Conservation (phyloP, 2,888 invertebrate genomes). For the Keiferia lycopersicella region DNA sequence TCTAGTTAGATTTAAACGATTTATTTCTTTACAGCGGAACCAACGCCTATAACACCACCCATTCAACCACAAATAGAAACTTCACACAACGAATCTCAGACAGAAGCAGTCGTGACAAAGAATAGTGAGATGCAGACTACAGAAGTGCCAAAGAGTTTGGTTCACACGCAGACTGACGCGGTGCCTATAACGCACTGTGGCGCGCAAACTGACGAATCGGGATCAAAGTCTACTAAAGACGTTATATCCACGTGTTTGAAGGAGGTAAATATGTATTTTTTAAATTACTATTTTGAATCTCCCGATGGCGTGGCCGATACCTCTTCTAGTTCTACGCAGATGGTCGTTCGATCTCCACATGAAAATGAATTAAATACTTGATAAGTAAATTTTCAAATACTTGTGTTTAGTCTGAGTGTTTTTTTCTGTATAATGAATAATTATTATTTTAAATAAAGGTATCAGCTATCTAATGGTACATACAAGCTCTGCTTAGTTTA, state of each 20-base stretch:
- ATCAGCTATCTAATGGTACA: too few species aligned
- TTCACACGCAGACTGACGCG: constrained; percentile 41
- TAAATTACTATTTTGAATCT: too few species aligned
- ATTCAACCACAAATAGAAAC: constrained; percentile 26
- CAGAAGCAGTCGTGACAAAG: constrained; percentile 34
- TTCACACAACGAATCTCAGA: constrained; percentile 45
- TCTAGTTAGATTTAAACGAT: too few species aligned
- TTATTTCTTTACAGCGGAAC: not conserved
- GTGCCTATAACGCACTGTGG: constrained; percentile 35
- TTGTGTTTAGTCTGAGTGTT: too few species aligned
- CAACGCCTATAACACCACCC: not conserved
- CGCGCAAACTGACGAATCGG: constrained; percentile 59
- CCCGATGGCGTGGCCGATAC: too few species aligned
- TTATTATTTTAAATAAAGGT: too few species aligned
- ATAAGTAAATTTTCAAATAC: too few species aligned
- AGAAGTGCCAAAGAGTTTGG: constrained; percentile 32
- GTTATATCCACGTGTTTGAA: constrained; percentile 52
- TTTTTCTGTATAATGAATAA: too few species aligned
- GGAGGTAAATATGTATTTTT: constrained; percentile 47
- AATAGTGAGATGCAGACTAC: constrained; percentile 51
- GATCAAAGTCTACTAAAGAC: constrained; percentile 52
- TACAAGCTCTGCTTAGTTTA: too few species aligned
- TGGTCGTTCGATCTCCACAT: too few species aligned
- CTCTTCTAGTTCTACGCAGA: too few species aligned
- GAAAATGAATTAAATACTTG: too few species aligned